Conservation (phyloP, 2,797 vertebrate species). For the Distichodus sexfasciatus region DNA sequence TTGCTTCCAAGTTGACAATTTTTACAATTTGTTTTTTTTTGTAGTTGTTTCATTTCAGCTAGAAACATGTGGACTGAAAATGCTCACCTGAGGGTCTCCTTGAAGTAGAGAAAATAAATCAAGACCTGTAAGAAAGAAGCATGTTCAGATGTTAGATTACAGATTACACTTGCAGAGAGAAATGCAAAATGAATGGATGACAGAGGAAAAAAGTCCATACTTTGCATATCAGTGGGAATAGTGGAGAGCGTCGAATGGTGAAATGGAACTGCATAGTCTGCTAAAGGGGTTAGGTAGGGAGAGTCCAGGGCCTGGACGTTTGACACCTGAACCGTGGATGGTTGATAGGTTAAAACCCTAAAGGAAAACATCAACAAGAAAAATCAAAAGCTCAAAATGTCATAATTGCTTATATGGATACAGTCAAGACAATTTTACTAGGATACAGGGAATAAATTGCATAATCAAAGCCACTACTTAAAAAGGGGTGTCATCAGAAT, state of each 20-base stretch:
- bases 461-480: no score
- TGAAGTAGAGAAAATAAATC: slow-evolving; percentile 95
- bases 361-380: neutral
- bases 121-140: slow-evolving; percentile 77
- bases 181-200: neutral
- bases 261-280: slow-evolving; percentile 91
- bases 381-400: no score
- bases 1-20: no score
- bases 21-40: no score
- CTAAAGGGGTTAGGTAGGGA: slow-evolving; percentile 82
- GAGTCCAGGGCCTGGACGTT: slow-evolving; percentile 82
- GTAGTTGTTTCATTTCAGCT: neutral
- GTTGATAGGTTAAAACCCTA: slow-evolving; percentile 93
- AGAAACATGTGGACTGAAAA: neutral
- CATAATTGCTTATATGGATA: no score
- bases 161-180: neutral
- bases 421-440: no score
- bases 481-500: no score
- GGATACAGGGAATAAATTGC: no score
- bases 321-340: slow-evolving; percentile 82
- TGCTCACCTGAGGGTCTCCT: slow-evolving; percentile 90
- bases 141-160: neutral
- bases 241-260: slow-evolving; percentile 85
- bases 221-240: slow-evolving; percentile 91
- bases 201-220: slow-evolving; percentile 70